Evolutionary conservation across 2,113 vertebrate genomes (phyloP), one percentile per base, ranked within the genome.

Genomic region (Prunella himalayana): DNA sequence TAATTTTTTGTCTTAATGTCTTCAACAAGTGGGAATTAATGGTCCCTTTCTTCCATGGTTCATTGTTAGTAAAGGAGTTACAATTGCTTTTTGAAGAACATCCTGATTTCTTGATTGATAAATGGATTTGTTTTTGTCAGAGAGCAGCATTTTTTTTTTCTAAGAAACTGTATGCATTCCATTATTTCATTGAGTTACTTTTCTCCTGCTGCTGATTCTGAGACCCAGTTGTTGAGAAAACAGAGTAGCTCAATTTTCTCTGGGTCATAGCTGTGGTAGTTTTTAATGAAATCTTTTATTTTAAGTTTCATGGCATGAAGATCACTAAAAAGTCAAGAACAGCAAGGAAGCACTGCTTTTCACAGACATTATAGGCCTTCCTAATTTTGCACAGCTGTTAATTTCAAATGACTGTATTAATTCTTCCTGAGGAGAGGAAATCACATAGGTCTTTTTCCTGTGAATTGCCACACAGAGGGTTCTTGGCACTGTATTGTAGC

Each of bases 261-360:
- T 54, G 76, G 49, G 30, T 69, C 56, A 53, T 49, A 77, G 42
- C 54, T 79, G 41, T 65, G 50, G 41, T 59, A 68, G 27, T 45
- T 82, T 92, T 93, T 86, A 93, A 93, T 73, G 27, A 88, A 92
- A 41, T 75, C 16, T 82, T 92, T 88, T 71, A 64, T 73, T 84
- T 76, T 78, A 82, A 68, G 57, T 92, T 92, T 84, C 59, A 42
- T 3, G 0, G 22, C 20, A 47, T 42, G 69, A 86, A 39, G 73
- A 49, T 49, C 82, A n/a, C 41, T 92, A 44, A 82, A 91, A 94
- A 82, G 77, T 87, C 86, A 92, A 75, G 65, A 93, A 39, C 20
- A 81, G 85, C 44, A 94, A 92, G 44, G 39, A 95, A 86, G 51
- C 8, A 22, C 18, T 85, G 47, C 23, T 73, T 88, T 88, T 82